These are phyloP conservation scores for Luscinia luscinia DNA, from an alignment of 2,797 vertebrate genomes.

Conservation along the genomic window DNA sequence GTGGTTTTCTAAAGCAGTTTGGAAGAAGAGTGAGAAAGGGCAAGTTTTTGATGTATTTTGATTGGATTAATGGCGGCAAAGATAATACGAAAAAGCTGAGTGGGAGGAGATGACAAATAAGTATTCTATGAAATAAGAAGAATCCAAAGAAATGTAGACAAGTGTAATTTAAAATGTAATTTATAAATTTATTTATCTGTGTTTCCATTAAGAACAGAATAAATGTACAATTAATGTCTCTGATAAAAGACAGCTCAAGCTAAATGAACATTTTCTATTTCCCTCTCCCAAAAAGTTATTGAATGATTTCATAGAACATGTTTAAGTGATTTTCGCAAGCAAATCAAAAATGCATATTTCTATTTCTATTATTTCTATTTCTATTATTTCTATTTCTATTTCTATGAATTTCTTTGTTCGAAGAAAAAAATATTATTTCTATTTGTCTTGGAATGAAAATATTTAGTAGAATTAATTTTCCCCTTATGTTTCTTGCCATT, in stretches of 20 bases:
- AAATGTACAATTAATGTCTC: not conserved
- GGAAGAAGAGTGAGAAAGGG: not conserved
- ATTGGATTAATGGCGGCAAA: conserved; percentile 8
- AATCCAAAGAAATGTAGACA: not conserved
- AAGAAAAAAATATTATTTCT: not conserved
- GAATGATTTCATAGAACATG: not conserved
- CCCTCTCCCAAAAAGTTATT: not conserved
- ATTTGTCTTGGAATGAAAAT: not conserved
- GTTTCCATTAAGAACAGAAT: not conserved
- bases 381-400: too few relatives aligned
- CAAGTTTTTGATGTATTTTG: not conserved
- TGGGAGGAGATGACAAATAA: not conserved
- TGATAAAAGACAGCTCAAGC: not conserved
- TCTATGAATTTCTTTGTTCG: not conserved
- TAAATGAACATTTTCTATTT: not conserved
- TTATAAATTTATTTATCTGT: conserved; percentile 2
- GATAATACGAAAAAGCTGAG: not conserved
- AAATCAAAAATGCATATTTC: not conserved
- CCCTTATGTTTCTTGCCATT: conserved; percentile 30
- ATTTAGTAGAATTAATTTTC: conserved; percentile 1
- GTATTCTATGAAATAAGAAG: not conserved
- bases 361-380: not conserved
- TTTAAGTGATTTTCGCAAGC: not conserved
- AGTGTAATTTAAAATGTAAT: conserved; percentile 11
- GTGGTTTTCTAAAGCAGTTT: not conserved